Conservation (phyloP, 2,888 invertebrate species). For the Phortica okadai region DNA sequence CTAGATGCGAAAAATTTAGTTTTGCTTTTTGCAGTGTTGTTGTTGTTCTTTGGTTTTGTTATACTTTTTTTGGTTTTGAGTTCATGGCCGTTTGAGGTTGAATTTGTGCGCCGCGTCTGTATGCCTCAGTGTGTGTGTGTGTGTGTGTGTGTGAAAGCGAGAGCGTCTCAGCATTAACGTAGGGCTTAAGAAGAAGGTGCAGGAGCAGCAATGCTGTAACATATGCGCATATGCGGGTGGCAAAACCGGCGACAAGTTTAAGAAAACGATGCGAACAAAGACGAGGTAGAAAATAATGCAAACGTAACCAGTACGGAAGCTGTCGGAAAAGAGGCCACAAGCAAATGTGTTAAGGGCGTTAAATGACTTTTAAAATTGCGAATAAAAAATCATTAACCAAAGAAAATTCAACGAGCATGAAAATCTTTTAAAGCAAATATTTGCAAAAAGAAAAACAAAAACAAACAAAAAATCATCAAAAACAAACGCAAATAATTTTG, state of each 20-base stretch:
- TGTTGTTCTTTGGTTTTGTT: slow-evolving; percentile 17
- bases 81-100: slow-evolving; percentile 33
- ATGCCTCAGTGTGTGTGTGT: background rate
- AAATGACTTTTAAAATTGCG: no score
- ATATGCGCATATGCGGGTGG: slow-evolving; percentile 17
- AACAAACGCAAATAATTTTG: no score
- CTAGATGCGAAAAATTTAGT: slow-evolving; percentile 29
- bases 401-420: no score
- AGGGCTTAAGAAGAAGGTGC: background rate
- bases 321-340: background rate
- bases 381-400: no score
- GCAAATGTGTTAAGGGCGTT: no score
- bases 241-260: background rate
- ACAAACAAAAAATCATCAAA: no score
- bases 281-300: background rate
- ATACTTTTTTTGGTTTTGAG: slow-evolving; percentile 12
- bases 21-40: background rate
- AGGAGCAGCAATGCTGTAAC: background rate
- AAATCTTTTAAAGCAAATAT: no score
- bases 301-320: background rate
- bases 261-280: background rate
- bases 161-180: background rate
- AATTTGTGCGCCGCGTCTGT: slow-evolving; percentile 2
- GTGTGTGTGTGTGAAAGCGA: slow-evolving; percentile 20
- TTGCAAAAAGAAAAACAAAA: no score